phyloP scores from a whole-genome alignment of 2,113 vertebrate genomes.

The Grammomys surdaster region DNA sequence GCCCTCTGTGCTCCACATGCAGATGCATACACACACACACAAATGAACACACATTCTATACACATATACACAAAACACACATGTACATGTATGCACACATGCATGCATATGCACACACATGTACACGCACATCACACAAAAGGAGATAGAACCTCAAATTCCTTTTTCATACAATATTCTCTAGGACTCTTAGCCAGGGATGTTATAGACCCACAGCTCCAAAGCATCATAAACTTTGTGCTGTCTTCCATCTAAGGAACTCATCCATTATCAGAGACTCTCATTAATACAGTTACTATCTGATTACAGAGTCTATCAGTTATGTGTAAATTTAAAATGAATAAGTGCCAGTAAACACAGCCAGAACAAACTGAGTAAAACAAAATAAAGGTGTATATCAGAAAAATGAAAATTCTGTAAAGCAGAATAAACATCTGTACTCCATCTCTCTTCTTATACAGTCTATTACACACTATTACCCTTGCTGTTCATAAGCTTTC shows the following conservation, averaged over 20 bases:
- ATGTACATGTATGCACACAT: not conserved
- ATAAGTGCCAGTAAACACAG: not conserved
- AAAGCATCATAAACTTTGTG: not conserved
- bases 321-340: not conserved
- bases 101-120: no score
- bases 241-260: not conserved
- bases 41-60: not conserved
- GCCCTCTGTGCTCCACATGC: not conserved
- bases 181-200: not conserved
- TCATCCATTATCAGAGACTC: not conserved
- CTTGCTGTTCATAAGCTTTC: no score
- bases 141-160: not conserved
- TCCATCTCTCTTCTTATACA: no score
- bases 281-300: not conserved
- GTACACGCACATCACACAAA: not conserved
- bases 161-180: no score
- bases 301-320: not conserved
- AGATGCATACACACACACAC: not conserved
- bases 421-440: no score
- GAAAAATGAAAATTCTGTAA: not conserved
- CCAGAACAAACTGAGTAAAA: not conserved
- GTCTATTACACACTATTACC: no score
- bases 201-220: no score
- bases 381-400: not conserved
- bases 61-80: not conserved